Evolutionary conservation across 2,888 invertebrate species (phyloP).

Genomic region (Cosmopolites sordidus): DNA sequence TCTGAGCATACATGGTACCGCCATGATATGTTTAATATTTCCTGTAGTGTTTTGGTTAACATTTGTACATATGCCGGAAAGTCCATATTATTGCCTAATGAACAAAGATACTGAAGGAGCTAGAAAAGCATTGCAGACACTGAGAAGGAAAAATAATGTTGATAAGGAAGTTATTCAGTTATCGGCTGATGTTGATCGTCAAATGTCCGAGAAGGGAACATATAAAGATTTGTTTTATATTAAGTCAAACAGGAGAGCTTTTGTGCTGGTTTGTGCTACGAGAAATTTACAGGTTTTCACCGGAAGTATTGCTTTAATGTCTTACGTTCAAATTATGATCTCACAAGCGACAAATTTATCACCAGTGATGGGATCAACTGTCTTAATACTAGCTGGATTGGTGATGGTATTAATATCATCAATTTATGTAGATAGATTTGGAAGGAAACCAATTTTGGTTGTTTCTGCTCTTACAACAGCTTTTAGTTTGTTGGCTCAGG

Average conservation of each 20-base stretch:
- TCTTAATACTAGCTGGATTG: conserved; percentile 48
- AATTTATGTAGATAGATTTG: conserved; percentile 38
- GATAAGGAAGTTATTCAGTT: conserved; percentile 35
- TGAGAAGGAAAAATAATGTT: conserved; percentile 35
- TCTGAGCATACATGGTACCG: conserved; percentile 29
- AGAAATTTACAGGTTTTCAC: conserved; percentile 38
- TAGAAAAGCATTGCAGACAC: conserved; percentile 30
- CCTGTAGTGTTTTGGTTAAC: conserved; percentile 34
- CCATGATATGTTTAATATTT: conserved; percentile 29
- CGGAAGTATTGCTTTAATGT: conserved; percentile 35
- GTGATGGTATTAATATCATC: conserved; percentile 36
- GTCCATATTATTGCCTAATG: conserved; percentile 40
- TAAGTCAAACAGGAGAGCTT: conserved; percentile 57
- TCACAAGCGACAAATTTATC: conserved; percentile 37
- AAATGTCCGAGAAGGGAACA: conserved; percentile 45
- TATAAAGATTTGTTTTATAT: conserved; percentile 55
- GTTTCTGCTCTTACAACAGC: conserved; percentile 33
- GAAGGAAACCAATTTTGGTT: conserved; percentile 36
- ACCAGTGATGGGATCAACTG: conserved; percentile 44
- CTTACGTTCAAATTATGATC: conserved; percentile 41
- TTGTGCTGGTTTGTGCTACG: conserved; percentile 57
- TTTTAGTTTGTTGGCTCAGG: conserved; percentile 33
- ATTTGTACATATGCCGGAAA: conserved; percentile 40
- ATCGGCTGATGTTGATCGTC: conserved; percentile 35
- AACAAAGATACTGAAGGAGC: conserved; percentile 33